Evolutionary conservation across 2,888 invertebrate species (phyloP).

Genomic region (Alloscopus bannaensis): DNA sequence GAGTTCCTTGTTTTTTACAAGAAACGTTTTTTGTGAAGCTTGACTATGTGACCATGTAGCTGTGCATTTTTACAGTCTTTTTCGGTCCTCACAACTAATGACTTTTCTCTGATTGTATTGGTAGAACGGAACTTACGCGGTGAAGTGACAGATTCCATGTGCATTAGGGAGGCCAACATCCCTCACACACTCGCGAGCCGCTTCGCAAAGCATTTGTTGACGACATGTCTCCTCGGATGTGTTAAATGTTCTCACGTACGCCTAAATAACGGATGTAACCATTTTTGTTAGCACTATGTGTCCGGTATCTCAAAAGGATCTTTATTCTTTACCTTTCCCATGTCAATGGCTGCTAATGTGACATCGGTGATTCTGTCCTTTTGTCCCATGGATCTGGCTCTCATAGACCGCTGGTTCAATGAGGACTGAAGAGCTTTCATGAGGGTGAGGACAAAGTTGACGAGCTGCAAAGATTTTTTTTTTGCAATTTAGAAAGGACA

Average conservation of each 20-base stretch:
- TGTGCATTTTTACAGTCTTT: too few species aligned
- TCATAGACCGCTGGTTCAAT: conserved; percentile 91
- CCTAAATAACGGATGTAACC: conserved; percentile 76
- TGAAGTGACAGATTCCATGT: conserved; percentile 92
- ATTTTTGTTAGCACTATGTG: neutral
- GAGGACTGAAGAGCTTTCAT: conserved; percentile 94
- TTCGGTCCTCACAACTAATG: too few species aligned
- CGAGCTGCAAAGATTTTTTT: conserved; percentile 81
- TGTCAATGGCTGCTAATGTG: conserved; percentile 89
- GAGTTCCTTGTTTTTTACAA: too few species aligned
- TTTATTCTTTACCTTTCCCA: conserved; percentile 81
- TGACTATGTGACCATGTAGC: too few species aligned
- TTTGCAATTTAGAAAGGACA: neutral
- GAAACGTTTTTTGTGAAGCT: too few species aligned
- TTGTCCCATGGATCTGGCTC: conserved; percentile 89
- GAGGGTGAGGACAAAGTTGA: conserved; percentile 93
- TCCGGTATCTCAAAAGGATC: neutral
- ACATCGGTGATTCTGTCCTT: conserved; percentile 94
- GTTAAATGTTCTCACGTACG: conserved; percentile 86
- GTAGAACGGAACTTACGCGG: conserved; percentile 84
- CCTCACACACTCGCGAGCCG: conserved; percentile 89
- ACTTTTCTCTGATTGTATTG: too few species aligned
- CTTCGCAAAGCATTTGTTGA: conserved; percentile 92
- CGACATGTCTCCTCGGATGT: conserved; percentile 88
- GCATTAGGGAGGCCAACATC: conserved; percentile 82